Conservation (phyloP, 2,113 vertebrate species). For the Willisornis vidua region DNA sequence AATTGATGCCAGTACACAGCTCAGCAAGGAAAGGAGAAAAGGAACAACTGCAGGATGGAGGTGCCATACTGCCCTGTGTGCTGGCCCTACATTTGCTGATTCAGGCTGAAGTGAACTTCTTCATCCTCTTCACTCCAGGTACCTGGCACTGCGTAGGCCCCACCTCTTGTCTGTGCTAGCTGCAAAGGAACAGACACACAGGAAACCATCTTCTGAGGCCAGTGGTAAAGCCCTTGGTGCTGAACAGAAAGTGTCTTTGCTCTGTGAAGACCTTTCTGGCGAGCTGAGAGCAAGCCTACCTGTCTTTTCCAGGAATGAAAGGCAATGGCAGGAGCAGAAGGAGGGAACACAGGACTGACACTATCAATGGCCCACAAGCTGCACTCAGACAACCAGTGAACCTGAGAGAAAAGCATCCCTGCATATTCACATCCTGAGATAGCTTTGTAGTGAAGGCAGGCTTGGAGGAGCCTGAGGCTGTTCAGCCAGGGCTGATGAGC, state of each 20-base stretch:
- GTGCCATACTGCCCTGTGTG: background rate
- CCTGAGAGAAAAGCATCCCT: background rate
- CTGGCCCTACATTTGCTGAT: background rate
- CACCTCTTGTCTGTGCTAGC: background rate
- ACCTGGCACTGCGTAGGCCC: background rate
- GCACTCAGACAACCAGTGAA: background rate
- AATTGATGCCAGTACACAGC: background rate
- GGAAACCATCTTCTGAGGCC: background rate
- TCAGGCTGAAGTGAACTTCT: background rate
- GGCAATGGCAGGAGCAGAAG: background rate
- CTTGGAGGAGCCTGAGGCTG: background rate
- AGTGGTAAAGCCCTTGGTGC: background rate
- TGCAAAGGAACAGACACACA: background rate
- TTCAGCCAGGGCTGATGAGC: background rate
- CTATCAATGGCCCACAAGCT: background rate
- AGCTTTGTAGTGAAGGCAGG: background rate
- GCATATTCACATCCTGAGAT: background rate
- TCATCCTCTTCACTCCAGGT: background rate
- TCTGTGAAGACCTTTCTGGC: background rate
- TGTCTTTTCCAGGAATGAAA: background rate
- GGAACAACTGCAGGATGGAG: background rate
- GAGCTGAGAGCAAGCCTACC: background rate
- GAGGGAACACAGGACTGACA: background rate
- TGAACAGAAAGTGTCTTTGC: rapidly evolving
- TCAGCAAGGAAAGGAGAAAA: background rate